Base-by-base conservation (phyloP, 2,888 invertebrate species). In the Dynastes maya region DNA sequence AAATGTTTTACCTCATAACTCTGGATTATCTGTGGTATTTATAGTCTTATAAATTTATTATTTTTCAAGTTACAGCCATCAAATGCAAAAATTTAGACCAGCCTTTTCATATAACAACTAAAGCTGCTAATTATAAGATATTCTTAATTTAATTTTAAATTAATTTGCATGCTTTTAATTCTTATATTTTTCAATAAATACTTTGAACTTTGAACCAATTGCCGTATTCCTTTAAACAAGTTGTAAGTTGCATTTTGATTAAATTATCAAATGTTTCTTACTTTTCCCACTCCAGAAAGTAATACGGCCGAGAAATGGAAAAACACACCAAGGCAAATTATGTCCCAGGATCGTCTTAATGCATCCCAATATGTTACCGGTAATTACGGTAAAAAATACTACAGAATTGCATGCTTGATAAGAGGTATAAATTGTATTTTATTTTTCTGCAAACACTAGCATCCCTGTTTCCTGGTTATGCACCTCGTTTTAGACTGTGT, bases 331-430 rank as follows among this genome's bases (percentile, higher is more conserved):
- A 11, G 9, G 9, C 8, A 45, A 45, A 75, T 68, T 80, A 70
- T 76, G 61, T 37, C 68, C 37, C 58, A 65, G 65, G 64, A 80
- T 61, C 78, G 22, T 71, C 76, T 63, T 61, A 78, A 80, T 64
- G 76, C 70, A 27, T 76, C 78, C 58, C 70, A 75, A 80, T 64
- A 76, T 71, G 51, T 75, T 68, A 67, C 63, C 75, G 78, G 72
- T 71, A 80, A 80, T 71, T 72, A 45, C 65, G 53, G 74, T 64
- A 67, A 64, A 63, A 64, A 61, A 53, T 64, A 13, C 27, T 8
- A 13, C 51, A 51, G 8, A 63, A 75, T 49, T 45, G 75, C 75
- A 63, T 75, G 63, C 75, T 37, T 63, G 58, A 75, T 40, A 27
- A 75, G 22, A 58, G 37, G 40, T 55, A 37, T 76, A 76, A 76